Base-by-base conservation (phyloP, 1,140 invertebrate species). In the Branchinecta lindahli region DNA sequence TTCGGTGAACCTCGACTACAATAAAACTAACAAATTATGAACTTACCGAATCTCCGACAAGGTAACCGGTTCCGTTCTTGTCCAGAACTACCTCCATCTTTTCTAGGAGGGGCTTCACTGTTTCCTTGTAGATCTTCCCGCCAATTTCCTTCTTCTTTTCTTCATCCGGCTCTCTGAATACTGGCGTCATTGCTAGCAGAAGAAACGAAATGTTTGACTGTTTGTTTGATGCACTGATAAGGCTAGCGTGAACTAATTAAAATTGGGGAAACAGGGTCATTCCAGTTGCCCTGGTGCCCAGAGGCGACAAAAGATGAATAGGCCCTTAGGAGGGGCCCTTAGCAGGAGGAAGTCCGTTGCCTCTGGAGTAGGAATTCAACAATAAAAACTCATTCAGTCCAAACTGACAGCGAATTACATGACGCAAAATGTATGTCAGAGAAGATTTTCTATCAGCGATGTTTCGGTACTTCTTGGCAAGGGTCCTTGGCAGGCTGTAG, bases 121-220 rank as follows among this genome's bases (percentile, higher is more conserved):
- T 69, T 44, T 70, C 71, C 18, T 73, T 70, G 65, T 69, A 12
- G 33, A 74, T 67, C 65, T 70, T 69, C 10, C n/a, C 68, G 10
- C 67, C 46, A 20, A 74, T 69, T 45, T 70, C 69, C 44, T 68
- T 52, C 69, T 73, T 46, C 0, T 70, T 70, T 33, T 69, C 70
- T 6, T 68, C 45, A 45, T 79, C 70, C 7, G 44, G 68, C 68
- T 81, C 79, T 18, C 80, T 80, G 45, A 74, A 70, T 66, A 75
- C 77, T n/a, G 73, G 72, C 44, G n/a, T 76, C 7, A 81, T 74
- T 73, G 77, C 79, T 80, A 66, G 8, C 73, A 72, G 46, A 66
- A 18, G 65, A 70, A 9, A 73, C 70, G 74, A 74, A 44, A 74
- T 73, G 66, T 72, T 74, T 66, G 71, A 66, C 65, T 75, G 46